Evolutionary conservation across 2,797 vertebrate genomes (phyloP).

Genomic region (Spea hammondii): DNA sequence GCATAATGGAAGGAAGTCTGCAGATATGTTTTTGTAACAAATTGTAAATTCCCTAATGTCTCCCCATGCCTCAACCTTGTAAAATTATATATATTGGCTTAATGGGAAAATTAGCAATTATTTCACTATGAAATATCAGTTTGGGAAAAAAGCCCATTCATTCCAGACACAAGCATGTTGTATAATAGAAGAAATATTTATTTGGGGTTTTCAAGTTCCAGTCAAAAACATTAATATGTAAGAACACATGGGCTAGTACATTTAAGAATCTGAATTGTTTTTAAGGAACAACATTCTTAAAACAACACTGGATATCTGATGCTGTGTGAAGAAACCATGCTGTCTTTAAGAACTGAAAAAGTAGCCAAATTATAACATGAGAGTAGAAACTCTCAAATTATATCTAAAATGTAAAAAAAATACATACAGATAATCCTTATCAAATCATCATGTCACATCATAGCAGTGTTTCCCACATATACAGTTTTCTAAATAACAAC

Average conservation of each 20-base stretch:
- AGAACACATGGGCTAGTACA: neutral
- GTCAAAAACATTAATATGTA: neutral
- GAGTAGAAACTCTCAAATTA: too few species aligned
- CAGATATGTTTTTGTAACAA: neutral
- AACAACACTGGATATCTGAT: too few species aligned
- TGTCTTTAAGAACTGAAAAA: too few species aligned
- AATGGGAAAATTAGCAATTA: neutral
- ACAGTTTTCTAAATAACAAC: too few species aligned
- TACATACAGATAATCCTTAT: too few species aligned
- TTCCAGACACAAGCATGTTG: neutral
- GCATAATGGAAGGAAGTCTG: neutral
- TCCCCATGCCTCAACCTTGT: neutral
- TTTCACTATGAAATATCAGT: conserved; percentile 9
- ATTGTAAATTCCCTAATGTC: neutral
- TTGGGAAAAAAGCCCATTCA: neutral
- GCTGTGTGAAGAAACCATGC: too few species aligned
- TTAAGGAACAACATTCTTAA: neutral
- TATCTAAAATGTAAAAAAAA: too few species aligned
- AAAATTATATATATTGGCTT: neutral
- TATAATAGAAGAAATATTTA: neutral
- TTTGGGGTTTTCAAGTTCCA: neutral
- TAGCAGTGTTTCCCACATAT: too few species aligned
- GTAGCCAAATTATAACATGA: too few species aligned
- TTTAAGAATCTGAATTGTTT: neutral
- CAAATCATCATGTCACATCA: too few species aligned